Evolutionary conservation across 2,888 invertebrate genomes (phyloP).

Genomic region (Harmothoe impar): DNA sequence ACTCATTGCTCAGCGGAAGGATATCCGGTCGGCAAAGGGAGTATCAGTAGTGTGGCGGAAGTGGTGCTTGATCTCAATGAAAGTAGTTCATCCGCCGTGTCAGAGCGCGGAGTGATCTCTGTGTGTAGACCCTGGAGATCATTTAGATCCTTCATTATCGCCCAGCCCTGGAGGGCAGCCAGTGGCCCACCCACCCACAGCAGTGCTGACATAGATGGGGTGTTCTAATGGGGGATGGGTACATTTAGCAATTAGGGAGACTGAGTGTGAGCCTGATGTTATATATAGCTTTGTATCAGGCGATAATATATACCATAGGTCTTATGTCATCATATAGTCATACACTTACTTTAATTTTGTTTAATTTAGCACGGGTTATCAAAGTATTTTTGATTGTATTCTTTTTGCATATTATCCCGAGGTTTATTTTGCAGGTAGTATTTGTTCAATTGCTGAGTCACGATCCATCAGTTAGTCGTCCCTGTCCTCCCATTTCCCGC

Average conservation of each 20-base stretch:
- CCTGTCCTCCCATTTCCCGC: neutral
- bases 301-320: too few species aligned
- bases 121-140: slow-evolving; percentile 46
- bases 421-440: too few species aligned
- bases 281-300: too few species aligned
- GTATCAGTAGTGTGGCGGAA: slow-evolving; percentile 44
- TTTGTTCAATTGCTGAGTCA: too few species aligned
- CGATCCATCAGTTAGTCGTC: too few species aligned
- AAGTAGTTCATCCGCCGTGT: slow-evolving; percentile 58
- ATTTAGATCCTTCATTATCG: slow-evolving; percentile 49
- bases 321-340: too few species aligned
- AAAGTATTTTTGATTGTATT: too few species aligned
- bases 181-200: neutral
- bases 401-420: too few species aligned
- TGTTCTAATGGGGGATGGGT: neutral
- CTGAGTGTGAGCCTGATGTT: neutral
- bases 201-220: neutral
- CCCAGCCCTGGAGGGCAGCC: slow-evolving; percentile 25
- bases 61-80: slow-evolving; percentile 61
- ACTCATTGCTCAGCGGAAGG: neutral
- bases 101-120: slow-evolving; percentile 53
- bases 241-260: slow-evolving; percentile 14
- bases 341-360: too few species aligned
- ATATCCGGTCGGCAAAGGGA: neutral
- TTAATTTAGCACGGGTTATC: too few species aligned